A percentile compares a stretch with the other conserved stretches of the same genome.
Conservation (phyloP, 2,113 vertebrate genomes). For the Labeo rohita region DNA sequence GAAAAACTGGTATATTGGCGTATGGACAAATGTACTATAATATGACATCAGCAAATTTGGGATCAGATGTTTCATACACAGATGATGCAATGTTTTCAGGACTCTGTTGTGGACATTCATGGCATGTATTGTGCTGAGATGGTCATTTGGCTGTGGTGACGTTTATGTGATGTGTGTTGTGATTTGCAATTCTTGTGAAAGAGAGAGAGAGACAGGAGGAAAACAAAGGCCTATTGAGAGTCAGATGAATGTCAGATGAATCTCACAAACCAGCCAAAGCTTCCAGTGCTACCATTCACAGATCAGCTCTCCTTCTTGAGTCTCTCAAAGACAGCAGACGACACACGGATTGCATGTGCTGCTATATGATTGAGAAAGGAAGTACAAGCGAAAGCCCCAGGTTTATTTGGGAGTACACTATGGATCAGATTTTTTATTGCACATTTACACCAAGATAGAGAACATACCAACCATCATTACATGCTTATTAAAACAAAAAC, state of each 20-base stretch:
- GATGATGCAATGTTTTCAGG: not conserved
- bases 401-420: not conserved
- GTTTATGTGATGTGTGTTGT: conserved; percentile 40
- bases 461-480: too few species aligned
- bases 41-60: not conserved
- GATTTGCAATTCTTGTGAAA: conserved; percentile 35
- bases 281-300: not conserved
- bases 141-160: conserved; percentile 11
- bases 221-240: conserved; percentile 27
- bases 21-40: not conserved
- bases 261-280: not conserved
- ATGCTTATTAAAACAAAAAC: not conserved
- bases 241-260: conserved; percentile 40
- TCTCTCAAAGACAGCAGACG: not conserved
- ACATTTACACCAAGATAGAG: not conserved
- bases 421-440: not conserved
- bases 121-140: not conserved
- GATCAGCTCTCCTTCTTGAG: conserved; percentile 13
- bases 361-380: not conserved
- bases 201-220: not conserved
- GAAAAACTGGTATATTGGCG: not conserved
- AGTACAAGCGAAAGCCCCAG: not conserved
- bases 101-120: not conserved
- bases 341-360: not conserved
- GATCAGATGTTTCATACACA: not conserved